Conservation (phyloP, 30 jellyfish, hydroid and myxozoan genomes). For the Turritopsis rubra region DNA sequence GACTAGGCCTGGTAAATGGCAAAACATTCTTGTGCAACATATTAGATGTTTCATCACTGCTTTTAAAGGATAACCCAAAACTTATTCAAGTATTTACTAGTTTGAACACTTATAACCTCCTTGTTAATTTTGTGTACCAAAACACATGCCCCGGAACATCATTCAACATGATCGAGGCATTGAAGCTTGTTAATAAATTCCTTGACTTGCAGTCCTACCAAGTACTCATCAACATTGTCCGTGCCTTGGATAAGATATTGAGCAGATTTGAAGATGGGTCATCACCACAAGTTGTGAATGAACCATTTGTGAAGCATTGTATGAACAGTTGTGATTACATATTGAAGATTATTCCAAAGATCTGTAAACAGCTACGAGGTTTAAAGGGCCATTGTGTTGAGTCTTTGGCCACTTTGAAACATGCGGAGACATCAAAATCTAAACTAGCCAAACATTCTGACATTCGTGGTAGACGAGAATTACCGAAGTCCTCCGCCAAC, state of each 20-base stretch:
- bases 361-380: slow-evolving; percentile 4
- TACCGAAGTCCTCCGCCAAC: neutral
- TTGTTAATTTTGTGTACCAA: neutral
- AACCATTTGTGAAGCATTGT: neutral
- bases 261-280: neutral
- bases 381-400: slow-evolving; percentile 11
- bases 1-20: neutral
- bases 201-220: neutral
- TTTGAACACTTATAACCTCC: neutral
- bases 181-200: slow-evolving; percentile 12
- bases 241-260: neutral
- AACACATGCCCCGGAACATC: neutral
- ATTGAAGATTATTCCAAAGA: slow-evolving; percentile 1
- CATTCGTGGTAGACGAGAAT: neutral
- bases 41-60: neutral
- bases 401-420: neutral
- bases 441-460: neutral
- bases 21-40: neutral
- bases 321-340: neutral
- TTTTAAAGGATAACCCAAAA: neutral
- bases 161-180: neutral
- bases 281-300: neutral
- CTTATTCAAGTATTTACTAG: neutral
- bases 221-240: neutral
- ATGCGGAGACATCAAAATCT: neutral